Percentiles rank a stretch among this genome's conserved stretches.
phyloP scores from a whole-genome alignment of 2,797 vertebrate genomes.

The Protonibea diacanthus region DNA sequence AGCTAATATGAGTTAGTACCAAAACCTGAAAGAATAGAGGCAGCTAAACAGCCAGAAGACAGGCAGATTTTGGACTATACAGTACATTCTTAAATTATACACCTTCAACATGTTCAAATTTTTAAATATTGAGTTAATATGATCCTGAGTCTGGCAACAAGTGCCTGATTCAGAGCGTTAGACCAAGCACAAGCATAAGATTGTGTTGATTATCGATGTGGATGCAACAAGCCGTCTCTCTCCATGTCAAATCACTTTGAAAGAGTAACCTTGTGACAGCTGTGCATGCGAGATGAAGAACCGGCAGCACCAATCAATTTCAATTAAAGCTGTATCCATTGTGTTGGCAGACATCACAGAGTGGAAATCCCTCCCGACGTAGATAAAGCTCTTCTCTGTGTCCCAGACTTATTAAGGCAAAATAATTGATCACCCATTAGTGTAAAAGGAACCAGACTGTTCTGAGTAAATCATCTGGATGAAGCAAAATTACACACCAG shows the following conservation, averaged over 20 bases:
- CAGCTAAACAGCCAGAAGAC: background rate
- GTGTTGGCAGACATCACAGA: conserved; percentile 69
- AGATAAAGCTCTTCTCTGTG: conserved; percentile 59
- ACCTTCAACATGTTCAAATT: background rate
- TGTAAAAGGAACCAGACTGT: conserved; percentile 43
- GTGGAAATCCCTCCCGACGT: conserved; percentile 32
- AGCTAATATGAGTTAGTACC: background rate
- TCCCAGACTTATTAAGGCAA: conserved; percentile 55
- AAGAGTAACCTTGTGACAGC: conserved; percentile 67
- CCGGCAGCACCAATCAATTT: conserved; percentile 69
- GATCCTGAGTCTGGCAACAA: background rate
- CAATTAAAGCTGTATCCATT: conserved; percentile 75
- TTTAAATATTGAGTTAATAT: background rate
- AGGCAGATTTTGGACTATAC: background rate
- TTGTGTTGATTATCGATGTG: conserved; percentile 30
- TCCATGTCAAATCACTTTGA: conserved; percentile 41
- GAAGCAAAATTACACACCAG: conserved; percentile 8
- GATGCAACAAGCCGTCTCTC: conserved; percentile 30
- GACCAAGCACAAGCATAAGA: conserved; percentile 12
- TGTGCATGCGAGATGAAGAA: conserved; percentile 64
- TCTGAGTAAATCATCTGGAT: conserved; percentile 46
- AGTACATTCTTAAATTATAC: background rate
- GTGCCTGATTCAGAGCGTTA: conserved; percentile 5
- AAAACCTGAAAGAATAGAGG: conserved; percentile 1
- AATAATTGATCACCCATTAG: conserved; percentile 63